Evolutionary conservation across 1,140 invertebrate species (phyloP).

Genomic region (Hyles euphorbiae): DNA sequence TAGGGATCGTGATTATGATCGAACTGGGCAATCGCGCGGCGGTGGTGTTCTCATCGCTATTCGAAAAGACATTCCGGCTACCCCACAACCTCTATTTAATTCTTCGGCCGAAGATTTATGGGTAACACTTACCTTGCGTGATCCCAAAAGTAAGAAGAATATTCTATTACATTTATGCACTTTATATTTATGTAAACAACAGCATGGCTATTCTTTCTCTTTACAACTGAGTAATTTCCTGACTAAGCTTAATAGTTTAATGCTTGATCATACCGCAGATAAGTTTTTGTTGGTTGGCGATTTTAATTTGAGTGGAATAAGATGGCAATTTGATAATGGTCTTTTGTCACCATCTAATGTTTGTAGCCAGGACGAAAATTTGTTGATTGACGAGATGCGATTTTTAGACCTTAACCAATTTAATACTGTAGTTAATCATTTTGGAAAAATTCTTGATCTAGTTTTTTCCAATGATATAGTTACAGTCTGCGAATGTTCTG

Average conservation of each 20-base stretch:
- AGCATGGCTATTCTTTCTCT: slow-evolving; percentile 1
- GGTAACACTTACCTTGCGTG: slow-evolving; percentile 4
- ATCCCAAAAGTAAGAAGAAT: not conserved
- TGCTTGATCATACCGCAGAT: not conserved
- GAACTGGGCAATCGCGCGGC: slow-evolving; percentile 13
- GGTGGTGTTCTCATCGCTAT: slow-evolving; percentile 24
- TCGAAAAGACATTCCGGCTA: slow-evolving; percentile 5
- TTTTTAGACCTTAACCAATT: slow-evolving; percentile 11
- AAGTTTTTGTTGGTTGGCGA: not conserved
- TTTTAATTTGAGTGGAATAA: slow-evolving; percentile 4
- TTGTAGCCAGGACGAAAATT: not conserved
- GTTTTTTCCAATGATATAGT: slow-evolving; percentile 16
- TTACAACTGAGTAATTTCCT: not conserved
- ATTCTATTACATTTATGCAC: slow-evolving; percentile 8
- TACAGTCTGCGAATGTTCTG: slow-evolving; percentile 10
- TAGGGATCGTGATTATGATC: slow-evolving; percentile 23
- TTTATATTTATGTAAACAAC: slow-evolving; percentile 2
- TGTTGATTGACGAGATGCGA: slow-evolving; percentile 17
- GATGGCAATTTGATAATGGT: slow-evolving; percentile 1
- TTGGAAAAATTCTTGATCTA: slow-evolving; percentile 19
- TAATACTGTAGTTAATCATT: slow-evolving; percentile 15
- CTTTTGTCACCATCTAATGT: not conserved
- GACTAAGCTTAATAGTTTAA: not conserved
- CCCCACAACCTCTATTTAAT: slow-evolving; percentile 1
- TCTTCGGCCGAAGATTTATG: slow-evolving; percentile 23